Conservation (phyloP, 2,797 vertebrate species). For the Heterohyrax brucei region DNA sequence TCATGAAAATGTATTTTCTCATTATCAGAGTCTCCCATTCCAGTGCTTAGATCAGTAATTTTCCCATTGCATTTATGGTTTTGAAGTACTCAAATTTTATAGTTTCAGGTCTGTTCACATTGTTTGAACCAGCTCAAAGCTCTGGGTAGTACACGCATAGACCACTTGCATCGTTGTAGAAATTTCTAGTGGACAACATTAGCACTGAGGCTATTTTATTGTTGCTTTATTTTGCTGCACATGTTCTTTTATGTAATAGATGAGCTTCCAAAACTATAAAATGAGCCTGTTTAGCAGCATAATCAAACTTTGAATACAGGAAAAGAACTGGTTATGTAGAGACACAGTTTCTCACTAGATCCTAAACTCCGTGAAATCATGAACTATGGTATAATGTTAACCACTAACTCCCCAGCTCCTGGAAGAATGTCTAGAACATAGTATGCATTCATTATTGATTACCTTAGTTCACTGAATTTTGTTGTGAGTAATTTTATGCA, state of each 20-base stretch:
- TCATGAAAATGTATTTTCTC: background rate
- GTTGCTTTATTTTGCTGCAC: background rate
- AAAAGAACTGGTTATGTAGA: background rate
- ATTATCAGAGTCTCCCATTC: background rate
- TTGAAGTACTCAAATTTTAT: no score
- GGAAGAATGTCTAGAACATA: background rate
- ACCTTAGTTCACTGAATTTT: background rate
- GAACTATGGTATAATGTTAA: background rate
- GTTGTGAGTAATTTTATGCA: background rate
- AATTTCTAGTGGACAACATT: background rate
- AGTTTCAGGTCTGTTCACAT: no score
- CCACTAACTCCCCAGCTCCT: background rate
- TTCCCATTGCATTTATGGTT: no score
- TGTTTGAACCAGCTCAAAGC: no score
- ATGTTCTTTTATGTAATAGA: background rate
- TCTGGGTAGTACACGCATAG: background rate
- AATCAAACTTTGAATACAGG: constrained; percentile 3
- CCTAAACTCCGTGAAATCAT: background rate
- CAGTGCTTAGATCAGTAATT: no score
- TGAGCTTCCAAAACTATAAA: background rate
- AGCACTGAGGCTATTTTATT: background rate
- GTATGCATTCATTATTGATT: background rate
- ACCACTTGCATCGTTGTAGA: background rate
- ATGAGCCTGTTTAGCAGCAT: background rate
- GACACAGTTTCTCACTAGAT: background rate